Conservation (phyloP, 2,113 vertebrate genomes). For the Grammomys surdaster region DNA sequence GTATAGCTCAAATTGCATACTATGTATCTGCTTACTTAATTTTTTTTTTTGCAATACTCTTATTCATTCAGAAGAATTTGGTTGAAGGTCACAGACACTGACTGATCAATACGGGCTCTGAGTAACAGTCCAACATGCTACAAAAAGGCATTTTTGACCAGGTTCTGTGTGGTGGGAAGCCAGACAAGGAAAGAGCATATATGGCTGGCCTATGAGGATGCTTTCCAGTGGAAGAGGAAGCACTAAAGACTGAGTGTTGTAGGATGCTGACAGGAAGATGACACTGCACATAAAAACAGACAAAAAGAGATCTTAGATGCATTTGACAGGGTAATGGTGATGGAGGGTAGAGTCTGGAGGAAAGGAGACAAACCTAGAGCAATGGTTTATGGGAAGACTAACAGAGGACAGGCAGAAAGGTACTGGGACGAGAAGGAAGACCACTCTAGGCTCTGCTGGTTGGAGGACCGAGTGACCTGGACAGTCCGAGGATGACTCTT, state of each 20-base stretch:
- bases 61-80: conserved; percentile 39
- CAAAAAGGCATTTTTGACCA: not conserved
- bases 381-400: not conserved
- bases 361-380: not conserved
- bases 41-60: not conserved
- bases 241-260: not conserved
- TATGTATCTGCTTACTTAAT: not conserved
- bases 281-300: not conserved
- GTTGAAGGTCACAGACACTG: not conserved
- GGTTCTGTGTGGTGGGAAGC: not conserved
- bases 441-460: not conserved
- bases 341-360: too few relatives aligned
- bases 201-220: not conserved
- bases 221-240: not conserved
- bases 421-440: not conserved
- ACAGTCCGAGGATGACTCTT: not conserved
- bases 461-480: not conserved
- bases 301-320: not conserved
- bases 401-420: not conserved
- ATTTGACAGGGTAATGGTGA: not conserved
- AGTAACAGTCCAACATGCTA: not conserved
- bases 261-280: not conserved
- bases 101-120: not conserved
- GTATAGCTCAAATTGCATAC: not conserved
- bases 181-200: not conserved